Base-by-base conservation (phyloP, 2,113 vertebrate genomes). In the Mirza zaza region DNA sequence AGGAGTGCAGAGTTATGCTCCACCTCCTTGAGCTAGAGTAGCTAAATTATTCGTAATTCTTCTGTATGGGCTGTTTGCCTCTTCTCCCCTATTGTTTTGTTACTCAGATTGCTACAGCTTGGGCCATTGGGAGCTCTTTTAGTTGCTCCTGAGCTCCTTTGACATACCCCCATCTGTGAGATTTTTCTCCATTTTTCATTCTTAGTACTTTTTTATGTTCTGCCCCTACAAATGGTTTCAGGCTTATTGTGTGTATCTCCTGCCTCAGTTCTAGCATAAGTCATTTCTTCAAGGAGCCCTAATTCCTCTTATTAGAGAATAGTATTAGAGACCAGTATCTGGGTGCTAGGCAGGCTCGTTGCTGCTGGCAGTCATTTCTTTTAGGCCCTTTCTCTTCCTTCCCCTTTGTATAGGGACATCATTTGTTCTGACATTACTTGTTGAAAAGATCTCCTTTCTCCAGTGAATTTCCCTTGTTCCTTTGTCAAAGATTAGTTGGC, bases 21-120 rank as follows among this genome's bases (percentile, higher is more conserved):
- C 2, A 48, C 12, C 13, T 59, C 34, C 18, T 39, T 25, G 17
- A 50, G 34, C 34, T 3, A 36, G 8, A 39, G 15, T 34, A 75
- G 42, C 11, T 27, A 10, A 2, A 15, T 79, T 20, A 27, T 55
- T 25, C 70, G 14, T 15, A 55, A 85, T 42, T 89, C 13, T 75
- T 29, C 57, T 32, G 2, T 4, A 1, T 8, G 9, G 21, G 2
- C 5, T 29, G 3, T 27, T 82, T n/a, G 21, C 39, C 9, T 52
- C 7, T 36, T 48, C 75, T 52, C 42, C 39, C 1, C 34, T 45
- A n/a, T 70, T 9, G 15, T 13, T 75, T 65, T 21, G 29, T 71
- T 87, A 6, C 25, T 71, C 8, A 59, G 10, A 48, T 61, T 87
- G 20, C 15, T 32, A 14, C 1, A 48, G 17, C 13, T 55, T 80